Conservation (phyloP, 2,797 vertebrate genomes). For the Arctocebus calabarensis region DNA sequence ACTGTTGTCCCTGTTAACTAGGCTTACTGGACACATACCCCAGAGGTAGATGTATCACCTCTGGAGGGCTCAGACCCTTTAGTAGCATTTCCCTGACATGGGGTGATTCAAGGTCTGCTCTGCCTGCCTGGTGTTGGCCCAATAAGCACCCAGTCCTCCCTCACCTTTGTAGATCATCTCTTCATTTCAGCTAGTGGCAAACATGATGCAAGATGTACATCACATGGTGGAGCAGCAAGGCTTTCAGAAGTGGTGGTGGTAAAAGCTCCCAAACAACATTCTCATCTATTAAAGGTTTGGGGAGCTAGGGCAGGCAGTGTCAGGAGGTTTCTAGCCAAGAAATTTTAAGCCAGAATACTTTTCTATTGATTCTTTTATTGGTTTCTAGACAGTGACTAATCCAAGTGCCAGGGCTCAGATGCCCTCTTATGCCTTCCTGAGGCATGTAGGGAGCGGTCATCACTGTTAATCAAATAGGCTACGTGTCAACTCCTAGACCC, state of each 20-base stretch:
- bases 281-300: slow-evolving; percentile 28
- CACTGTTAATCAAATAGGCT: not conserved
- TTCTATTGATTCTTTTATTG: slow-evolving; percentile 22
- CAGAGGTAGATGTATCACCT: not conserved
- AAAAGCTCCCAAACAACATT: not conserved
- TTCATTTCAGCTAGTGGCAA: not conserved
- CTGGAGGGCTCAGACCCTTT: not conserved
- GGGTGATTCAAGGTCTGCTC: not conserved
- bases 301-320: not conserved
- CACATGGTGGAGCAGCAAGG: not conserved
- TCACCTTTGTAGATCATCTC: not conserved
- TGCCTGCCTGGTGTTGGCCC: not conserved
- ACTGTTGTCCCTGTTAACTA: not conserved
- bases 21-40: not conserved
- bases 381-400: not conserved
- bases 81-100: not conserved
- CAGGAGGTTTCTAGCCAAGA: not conserved
- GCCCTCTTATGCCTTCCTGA: not conserved
- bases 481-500: not conserved
- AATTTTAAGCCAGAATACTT: not conserved
- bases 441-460: not conserved
- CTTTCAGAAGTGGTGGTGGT: not conserved
- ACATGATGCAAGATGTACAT: not conserved
- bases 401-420: not conserved
- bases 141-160: not conserved